Conservation (phyloP, 2,113 vertebrate genomes). For the Verasper variegatus region DNA sequence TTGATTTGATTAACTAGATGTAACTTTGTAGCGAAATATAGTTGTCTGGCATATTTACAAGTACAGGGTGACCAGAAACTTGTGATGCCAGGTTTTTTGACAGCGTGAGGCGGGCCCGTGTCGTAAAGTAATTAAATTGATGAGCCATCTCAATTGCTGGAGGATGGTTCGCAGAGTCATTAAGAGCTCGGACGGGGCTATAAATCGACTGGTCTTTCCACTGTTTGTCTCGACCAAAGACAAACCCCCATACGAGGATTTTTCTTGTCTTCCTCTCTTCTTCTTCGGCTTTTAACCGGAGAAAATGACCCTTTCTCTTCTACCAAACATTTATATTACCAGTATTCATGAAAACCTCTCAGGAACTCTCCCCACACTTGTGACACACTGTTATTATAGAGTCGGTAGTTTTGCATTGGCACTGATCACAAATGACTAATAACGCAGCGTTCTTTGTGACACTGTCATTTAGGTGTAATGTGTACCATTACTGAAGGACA, state of each 20-base stretch:
- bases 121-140: slow-evolving; percentile 77
- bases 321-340: too few species aligned
- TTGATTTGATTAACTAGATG: neutral
- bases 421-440: slow-evolving; percentile 18
- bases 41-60: slow-evolving; percentile 59
- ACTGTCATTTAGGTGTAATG: neutral
- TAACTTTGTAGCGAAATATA: slow-evolving; percentile 11
- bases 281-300: neutral
- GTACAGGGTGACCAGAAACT: slow-evolving; percentile 33
- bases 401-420: slow-evolving; percentile 3
- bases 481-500: neutral
- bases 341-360: neutral
- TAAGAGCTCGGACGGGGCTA: slow-evolving; percentile 58
- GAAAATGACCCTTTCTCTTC: neutral
- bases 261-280: slow-evolving; percentile 8
- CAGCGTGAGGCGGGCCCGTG: slow-evolving; percentile 44
- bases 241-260: slow-evolving; percentile 46
- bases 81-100: slow-evolving; percentile 54
- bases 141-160: slow-evolving; percentile 64
- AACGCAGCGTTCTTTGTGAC: slow-evolving; percentile 4
- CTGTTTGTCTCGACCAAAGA: slow-evolving; percentile 56
- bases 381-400: neutral
- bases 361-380: neutral
- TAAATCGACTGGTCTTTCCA: slow-evolving; percentile 62
- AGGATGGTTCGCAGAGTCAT: slow-evolving; percentile 66